Percentiles rank a stretch among this genome's conserved stretches.
Evolutionary conservation across 2,113 vertebrate genomes (phyloP).

Genomic region (Rana temporaria): DNA sequence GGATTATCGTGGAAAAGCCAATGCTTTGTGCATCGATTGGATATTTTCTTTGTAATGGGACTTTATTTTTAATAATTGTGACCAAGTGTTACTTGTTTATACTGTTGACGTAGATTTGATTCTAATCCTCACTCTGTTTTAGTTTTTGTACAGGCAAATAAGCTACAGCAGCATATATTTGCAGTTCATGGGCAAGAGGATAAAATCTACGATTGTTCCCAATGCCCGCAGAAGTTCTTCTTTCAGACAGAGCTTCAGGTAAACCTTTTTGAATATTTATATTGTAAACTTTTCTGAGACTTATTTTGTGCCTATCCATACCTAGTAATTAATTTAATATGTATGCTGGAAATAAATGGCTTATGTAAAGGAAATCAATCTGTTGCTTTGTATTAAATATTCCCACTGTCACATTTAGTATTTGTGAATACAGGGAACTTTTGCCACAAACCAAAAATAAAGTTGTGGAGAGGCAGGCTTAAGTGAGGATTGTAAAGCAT

Average conservation of each 20-base stretch:
- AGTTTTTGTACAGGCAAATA: conserved; percentile 99
- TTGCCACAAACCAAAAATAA: too few species aligned
- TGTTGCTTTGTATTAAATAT: background rate
- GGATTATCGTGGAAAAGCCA: too few species aligned
- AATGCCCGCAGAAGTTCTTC: conserved; percentile 99
- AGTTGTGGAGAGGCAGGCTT: too few species aligned
- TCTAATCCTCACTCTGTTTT: conserved; percentile 61
- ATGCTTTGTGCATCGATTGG: too few species aligned
- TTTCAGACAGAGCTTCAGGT: conserved; percentile 99
- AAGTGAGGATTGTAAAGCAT: too few species aligned
- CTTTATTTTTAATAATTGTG: too few species aligned
- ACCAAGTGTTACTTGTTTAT: too few species aligned
- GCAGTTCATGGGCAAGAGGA: conserved; percentile 97
- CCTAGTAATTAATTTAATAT: background rate
- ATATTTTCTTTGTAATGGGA: too few species aligned
- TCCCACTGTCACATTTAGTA: background rate
- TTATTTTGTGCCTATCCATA: background rate
- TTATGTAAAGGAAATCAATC: too few species aligned
- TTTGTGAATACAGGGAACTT: background rate
- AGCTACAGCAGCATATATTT: conserved; percentile 98
- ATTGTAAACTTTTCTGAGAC: background rate
- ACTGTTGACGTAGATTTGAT: background rate
- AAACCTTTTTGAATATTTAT: conserved; percentile 54
- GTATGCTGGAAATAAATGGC: background rate
- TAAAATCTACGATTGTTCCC: conserved; percentile 98